These are phyloP conservation scores for Lichenostomus cassidix DNA, from an alignment of 2,113 vertebrate genomes.

Conservation along the genomic window DNA sequence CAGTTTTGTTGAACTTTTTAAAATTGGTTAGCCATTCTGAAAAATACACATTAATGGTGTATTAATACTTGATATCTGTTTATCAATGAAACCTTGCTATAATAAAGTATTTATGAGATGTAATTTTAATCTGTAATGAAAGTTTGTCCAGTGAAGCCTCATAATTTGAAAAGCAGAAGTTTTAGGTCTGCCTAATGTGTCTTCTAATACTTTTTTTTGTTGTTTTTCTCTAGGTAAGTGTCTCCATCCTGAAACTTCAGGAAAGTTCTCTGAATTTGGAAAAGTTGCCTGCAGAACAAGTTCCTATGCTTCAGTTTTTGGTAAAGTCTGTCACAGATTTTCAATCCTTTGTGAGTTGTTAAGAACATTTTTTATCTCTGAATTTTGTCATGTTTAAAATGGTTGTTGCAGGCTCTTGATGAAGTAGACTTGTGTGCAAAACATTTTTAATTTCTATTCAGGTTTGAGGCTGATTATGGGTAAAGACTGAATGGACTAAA, in stretches of 20 bases:
- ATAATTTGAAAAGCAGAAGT: neutral
- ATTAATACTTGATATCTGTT: conserved; percentile 48
- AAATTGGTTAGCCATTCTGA: conserved; percentile 23
- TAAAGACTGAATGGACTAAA: neutral
- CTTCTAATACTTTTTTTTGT: neutral
- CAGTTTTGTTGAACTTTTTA: conserved; percentile 12
- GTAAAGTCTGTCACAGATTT: neutral
- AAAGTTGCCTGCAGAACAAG: neutral
- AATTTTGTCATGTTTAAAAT: neutral
- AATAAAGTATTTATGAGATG: conserved; percentile 23
- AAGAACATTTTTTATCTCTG: neutral
- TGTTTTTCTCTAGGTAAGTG: conserved; percentile 74
- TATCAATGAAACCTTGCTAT: conserved; percentile 10
- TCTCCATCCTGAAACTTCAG: neutral
- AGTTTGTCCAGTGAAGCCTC: neutral
- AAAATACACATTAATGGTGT: neutral
- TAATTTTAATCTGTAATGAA: conserved; percentile 26
- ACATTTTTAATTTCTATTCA: neutral
- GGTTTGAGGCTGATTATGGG: neutral
- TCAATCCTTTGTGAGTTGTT: neutral
- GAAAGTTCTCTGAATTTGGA: neutral
- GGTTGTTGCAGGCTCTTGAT: neutral
- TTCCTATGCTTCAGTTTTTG: neutral
- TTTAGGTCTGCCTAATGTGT: neutral
- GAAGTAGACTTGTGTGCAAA: neutral